phyloP scores from a whole-genome alignment of 2,113 vertebrate genomes.

The Piliocolobus tephrosceles region DNA sequence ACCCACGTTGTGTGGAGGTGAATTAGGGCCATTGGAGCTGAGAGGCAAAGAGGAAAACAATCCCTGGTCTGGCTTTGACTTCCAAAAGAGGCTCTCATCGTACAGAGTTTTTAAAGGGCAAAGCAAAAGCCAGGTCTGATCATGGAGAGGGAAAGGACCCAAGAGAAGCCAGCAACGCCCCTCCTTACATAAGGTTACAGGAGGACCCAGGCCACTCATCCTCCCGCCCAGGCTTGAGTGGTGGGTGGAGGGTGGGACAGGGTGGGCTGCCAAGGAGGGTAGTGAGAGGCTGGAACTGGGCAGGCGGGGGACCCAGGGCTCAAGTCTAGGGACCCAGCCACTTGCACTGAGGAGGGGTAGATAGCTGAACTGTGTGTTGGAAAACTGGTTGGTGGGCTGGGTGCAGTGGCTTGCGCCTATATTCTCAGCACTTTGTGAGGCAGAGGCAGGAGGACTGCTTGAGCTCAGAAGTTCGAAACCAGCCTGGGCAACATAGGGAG shows the following conservation, averaged over 20 bases:
- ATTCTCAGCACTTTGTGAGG: background rate
- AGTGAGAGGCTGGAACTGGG: background rate
- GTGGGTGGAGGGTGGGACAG: background rate
- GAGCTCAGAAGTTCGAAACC: background rate
- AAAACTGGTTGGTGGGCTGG: background rate
- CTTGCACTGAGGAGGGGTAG: no score
- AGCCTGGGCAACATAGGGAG: background rate
- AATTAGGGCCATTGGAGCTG: background rate
- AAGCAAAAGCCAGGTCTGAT: background rate
- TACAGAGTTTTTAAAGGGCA: background rate
- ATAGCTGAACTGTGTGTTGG: no score
- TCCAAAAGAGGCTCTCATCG: background rate
- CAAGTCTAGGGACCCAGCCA: no score
- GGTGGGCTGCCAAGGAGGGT: background rate
- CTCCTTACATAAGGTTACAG: background rate
- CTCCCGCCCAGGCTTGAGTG: background rate
- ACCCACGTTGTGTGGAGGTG: background rate
- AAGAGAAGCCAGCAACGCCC: background rate
- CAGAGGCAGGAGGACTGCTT: background rate
- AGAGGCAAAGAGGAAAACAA: background rate
- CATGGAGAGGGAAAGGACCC: background rate
- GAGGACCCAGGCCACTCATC: background rate
- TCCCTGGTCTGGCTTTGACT: background rate
- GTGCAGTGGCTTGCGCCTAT: background rate
- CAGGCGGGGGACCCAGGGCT: background rate